Base-by-base conservation (phyloP, 2,888 invertebrate species). In the Drosophila barbarae region DNA sequence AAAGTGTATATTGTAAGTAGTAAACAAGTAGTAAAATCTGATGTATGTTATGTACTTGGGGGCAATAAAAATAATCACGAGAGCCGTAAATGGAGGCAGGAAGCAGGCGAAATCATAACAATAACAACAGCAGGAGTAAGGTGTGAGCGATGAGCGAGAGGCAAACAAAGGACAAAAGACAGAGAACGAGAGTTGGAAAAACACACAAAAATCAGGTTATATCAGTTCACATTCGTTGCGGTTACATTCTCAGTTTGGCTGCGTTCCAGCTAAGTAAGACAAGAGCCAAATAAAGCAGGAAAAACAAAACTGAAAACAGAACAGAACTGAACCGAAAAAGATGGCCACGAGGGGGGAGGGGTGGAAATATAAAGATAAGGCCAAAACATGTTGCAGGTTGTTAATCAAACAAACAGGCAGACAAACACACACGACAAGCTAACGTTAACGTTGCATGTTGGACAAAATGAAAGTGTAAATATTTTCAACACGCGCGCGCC, bases 21-120 rank as follows among this genome's bases (percentile, higher is more conserved):
- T 73, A 73, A 69, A 72, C 74, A 69, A 72, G 68, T 71, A 60
- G 69, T 69, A 75, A 71, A 73, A 68, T 65, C 65, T 65, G 59
- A 60, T 66, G 60, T 69, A 56, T 69, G 41, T 54, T 73, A 53
- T 69, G 41, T 54, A 53, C 41, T 58, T 34, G 46, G 39, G 35
- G 38, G 70, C 64, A 69, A 73, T 76, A 71, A 71, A 71, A 76
- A 65, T 65, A 65, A 64, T 63, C 54, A 64, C 63, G 46, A 23
- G 34, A 35, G 13, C 32, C 52, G 35, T 26, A 53, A 56, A 63
- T 2, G 42, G 23, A 32, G 54, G 30, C 36, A 44, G 56, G 55
- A 36, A 18, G 61, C 61, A 63, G 64, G 51, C 51, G 39, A 64
- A 61, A 64, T 63, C 51, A 63, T 61, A 61, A 51, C 41, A 63